Evolutionary conservation across 2,888 invertebrate genomes (phyloP), one percentile per base, ranked within the genome.

Genomic region (Operophtera brumata): DNA sequence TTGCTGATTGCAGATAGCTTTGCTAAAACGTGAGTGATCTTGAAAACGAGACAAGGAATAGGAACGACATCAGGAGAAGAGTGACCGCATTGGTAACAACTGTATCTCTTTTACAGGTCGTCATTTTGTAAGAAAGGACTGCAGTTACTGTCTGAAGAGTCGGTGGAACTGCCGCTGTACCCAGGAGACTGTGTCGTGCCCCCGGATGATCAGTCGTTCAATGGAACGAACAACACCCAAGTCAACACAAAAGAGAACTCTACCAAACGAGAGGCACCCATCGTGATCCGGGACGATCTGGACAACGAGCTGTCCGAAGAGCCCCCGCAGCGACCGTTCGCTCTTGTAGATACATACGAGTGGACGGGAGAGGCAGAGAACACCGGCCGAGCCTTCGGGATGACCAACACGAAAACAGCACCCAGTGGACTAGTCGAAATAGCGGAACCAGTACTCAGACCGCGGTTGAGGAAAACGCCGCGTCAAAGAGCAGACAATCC

Each of bases 1-100:
- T 92, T 97, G 14, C 93, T 94, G 47, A 91, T 97, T 12, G 94
- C 94, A 40, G 96, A 97, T 76, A 96, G 96, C 77, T 96, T 95
- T 73, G 96, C 96, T 10, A 94, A 95, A 74, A 93, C 92, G 94
- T 94, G 74, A 86, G 87, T 30, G 2, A 30, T 20, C 20, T 20
- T 20, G 20, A 20, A 20, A 20, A 20, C 20, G 20, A 4, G 20
- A 20, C 4, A 2, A 20, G 20, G 20, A 20, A 20, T 20, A 20
- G 20, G 20, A 20, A 20, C 20, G 20, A 20, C 2, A 20, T 20
- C 20, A 3, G 20, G 20, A 20, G 4, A 20, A 20, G 20, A 20
- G 20, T 13, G 13, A 13, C 4, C 13, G 25, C 40, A 6, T 40
- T 2, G 10, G 40, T 26, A 28, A 49, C 20, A 20, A n/a, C 13